Evolutionary conservation across 2,888 invertebrate genomes (phyloP), one percentile per base, ranked within the genome.

Genomic region (Desoria tigrina): DNA sequence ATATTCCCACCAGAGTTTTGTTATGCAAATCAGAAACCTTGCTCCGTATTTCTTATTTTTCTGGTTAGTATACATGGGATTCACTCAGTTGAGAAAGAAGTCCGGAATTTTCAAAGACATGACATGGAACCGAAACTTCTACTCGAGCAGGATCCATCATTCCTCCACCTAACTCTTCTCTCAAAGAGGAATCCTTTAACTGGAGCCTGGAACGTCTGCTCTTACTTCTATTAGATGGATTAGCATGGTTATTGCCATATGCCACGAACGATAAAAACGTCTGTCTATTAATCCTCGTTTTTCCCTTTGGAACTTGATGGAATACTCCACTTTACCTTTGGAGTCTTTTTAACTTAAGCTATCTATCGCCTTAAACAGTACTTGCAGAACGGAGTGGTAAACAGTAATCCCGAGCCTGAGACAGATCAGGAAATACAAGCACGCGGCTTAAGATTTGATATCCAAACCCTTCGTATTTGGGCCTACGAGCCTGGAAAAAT

Each of bases 241-340:
- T 58, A 58, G 49, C 58, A 58, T 58, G 58, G 45, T 58, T 58
- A 58, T 49, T 58, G 49, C 58, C 58, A 58, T 58, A 58, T 58
- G 49, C 58, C 58, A 58, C 45, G 49, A 45, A 49, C 26, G 58
- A 58, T 45, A 58, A 58, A 51, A 58, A 42, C 45, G 58, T 39
- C 21, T 58, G 45, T 58, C 58, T 45, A 58, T 58, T 58, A 58
- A 42, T 58, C 49, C 45, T 45, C 49, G 26, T 21, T 21, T 51
- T 45, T 45, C 45, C 49, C 21, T 49, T 57, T 39, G 16, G 24
- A 18, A 42, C 45, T 58, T 58, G 58, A 58, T 58, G 58, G 58
- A 58, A 58, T 27, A 45, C 27, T 57, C 56, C 21, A 21, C 28
- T 57, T 37, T 57, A 37, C 55, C 21, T 27, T 55, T 27, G n/a